Base-by-base conservation (phyloP, 2,113 vertebrate species). In the Tringa solitaria region DNA sequence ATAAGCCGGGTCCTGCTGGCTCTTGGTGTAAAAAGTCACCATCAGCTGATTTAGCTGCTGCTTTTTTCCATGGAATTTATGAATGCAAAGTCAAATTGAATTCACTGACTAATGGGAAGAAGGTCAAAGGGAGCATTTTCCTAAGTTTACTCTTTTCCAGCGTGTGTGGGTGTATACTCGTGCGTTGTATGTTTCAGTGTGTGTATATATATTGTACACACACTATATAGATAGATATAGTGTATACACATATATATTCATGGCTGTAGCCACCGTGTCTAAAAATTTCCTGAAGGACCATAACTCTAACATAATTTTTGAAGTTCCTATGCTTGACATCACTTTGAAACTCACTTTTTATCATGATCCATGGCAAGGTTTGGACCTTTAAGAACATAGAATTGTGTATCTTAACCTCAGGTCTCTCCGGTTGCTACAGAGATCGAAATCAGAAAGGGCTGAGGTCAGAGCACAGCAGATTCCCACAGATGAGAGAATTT, bases 121-220 rank as follows among this genome's bases (percentile, higher is more conserved):
- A 60, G 59, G 8, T 43, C 13, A 22, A n/a, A 84, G 27, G 48
- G 32, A 68, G 6, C 8, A 0, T 45, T 74, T 57, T 48, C 23
- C 41, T 22, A 8, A 7, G 3, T 16, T 61, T 10, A 9, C 60
- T 75, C 4, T 60, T 69, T 48, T 81, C 41, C 63, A 67, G 50
- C 12, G 0, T 4, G 41, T 63, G 43, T 63, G 10, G 0, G 11
- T 26, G n/a, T 16, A 9, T 14, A 1, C 10, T 12, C 46, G 22
- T 17, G 51, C 10, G 0, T 4, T 51, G 50, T 8, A 0, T 56
- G 5, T 57, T 21, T 84, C 32, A 61, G 2, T 51, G 16, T 19
- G 8, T 57, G 6, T 14, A 5, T 37, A 5, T 30, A 4, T 26
- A 7, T 3, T 23, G 10, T 19, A 24, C 57, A 28, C 24, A 11